These are phyloP conservation scores for Myripristis murdjan DNA, from an alignment of 2,797 vertebrate species.

Conservation along the genomic window DNA sequence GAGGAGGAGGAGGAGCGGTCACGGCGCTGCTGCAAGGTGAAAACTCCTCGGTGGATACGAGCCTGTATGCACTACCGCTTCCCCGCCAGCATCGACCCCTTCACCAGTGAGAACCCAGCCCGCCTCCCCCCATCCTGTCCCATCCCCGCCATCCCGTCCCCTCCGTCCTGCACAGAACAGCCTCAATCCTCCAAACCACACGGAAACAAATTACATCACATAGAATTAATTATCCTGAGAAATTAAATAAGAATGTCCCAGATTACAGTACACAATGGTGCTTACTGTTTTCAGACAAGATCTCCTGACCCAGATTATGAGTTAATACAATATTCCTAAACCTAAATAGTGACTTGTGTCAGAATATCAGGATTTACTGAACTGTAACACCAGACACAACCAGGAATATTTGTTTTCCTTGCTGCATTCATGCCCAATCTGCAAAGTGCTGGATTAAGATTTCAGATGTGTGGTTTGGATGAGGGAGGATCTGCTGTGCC, in stretches of 20 bases:
- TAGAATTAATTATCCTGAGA: background rate
- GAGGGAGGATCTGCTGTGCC: conserved; percentile 11
- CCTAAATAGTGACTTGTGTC: too few relatives aligned
- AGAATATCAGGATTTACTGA: background rate
- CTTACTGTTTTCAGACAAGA: too few relatives aligned
- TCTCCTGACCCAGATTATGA: background rate
- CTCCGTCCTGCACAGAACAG: background rate
- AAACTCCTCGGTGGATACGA: conserved; percentile 80
- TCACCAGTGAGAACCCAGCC: conserved; percentile 91
- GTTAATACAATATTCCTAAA: background rate
- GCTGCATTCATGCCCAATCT: background rate
- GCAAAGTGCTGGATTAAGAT: background rate
- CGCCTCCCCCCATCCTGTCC: too few relatives aligned
- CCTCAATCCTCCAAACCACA: conserved; percentile 21
- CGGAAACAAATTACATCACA: background rate
- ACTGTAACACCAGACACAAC: background rate
- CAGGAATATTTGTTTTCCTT: background rate
- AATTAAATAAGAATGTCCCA: background rate
- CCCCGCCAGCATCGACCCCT: conserved; percentile 95
- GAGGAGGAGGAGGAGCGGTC: conserved; percentile 61
- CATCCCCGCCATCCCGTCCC: background rate
- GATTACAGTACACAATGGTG: too few relatives aligned
- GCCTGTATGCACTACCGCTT: conserved; percentile 84
- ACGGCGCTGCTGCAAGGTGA: conserved; percentile 87
- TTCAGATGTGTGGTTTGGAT: conserved; percentile 5